Evolutionary conservation across 2,113 vertebrate genomes (phyloP), one percentile per base, ranked within the genome.

Genomic region (Actenoides hombroni): DNA sequence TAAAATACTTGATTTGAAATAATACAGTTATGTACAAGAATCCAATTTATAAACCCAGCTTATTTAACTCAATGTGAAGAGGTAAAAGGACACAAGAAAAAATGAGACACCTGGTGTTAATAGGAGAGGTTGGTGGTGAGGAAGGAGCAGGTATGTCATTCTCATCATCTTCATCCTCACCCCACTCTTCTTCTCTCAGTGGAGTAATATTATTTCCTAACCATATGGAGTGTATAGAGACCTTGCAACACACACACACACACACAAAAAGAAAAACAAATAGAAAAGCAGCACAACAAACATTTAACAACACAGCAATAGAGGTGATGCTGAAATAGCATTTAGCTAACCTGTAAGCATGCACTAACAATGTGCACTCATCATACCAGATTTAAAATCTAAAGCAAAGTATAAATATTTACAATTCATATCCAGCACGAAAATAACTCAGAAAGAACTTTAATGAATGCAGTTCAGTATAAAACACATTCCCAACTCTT

Each of bases 191-290:
- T 96, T 99, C 99, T 86, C 99, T 98, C 91, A 99, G 65, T 3
- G 99, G 99, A 4, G 99, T 99, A 93, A 99, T 99, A 94, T 98
- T 99, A 97, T 99, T 99, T 74, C 99, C 99, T 67, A 99, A 96
- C 99, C 99, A 99, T 94, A 99, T 98, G 0, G 99, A 99, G 83
- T 99, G 99, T 96, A 99, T 99, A 35, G 99, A 99, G 49, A 99
- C 99, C 99, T 99, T 92, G 9, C 20, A 91, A 76, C 33, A 51
- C 10, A 98, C 60, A 76, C 33, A 51, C 10, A 98, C 60, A 16
- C 35, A 25, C 11, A 56, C 37, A 10, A 19, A 13, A 33, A 42
- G 2, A 63, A 48, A 63, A 75, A 16, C 29, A 85, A 76, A 74
- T 2, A 82, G 20, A 64, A 93, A 69, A 51, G n/a, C 57, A 51